phyloP scores from a whole-genome alignment of 2,888 invertebrate species.

The Athetis lepigone region DNA sequence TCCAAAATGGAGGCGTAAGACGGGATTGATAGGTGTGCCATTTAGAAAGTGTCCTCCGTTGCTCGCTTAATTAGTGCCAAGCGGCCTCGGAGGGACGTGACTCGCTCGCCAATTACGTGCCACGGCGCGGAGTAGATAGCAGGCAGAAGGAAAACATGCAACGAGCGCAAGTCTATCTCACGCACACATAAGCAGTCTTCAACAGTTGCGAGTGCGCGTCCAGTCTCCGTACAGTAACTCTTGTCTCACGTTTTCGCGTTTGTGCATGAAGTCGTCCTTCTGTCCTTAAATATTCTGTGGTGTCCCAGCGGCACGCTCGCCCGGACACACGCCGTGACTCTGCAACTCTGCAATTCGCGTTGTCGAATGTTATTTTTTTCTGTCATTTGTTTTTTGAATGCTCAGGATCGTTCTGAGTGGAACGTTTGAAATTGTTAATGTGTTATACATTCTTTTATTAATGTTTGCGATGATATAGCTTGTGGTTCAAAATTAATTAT shows the following conservation, averaged over 20 bases:
- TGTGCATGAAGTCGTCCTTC: not conserved
- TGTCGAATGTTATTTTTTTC: constrained; percentile 27
- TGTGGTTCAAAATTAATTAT: too few relatives aligned
- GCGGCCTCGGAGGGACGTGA: constrained; percentile 62
- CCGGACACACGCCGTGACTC: constrained; percentile 27
- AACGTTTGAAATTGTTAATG: constrained; percentile 21
- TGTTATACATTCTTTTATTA: constrained; percentile 5
- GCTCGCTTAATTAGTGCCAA: constrained; percentile 65
- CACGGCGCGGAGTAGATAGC: constrained; percentile 3
- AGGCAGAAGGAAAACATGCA: constrained; percentile 8
- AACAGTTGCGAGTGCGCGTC: not conserved
- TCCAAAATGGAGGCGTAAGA: constrained; percentile 69
- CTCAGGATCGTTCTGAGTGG: constrained; percentile 11
- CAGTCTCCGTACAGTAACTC: not conserved
- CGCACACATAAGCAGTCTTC: not conserved
- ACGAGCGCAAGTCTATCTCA: not conserved
- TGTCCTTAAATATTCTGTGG: not conserved
- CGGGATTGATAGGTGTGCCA: constrained; percentile 71
- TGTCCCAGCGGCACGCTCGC: not conserved
- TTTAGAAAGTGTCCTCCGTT: constrained; percentile 66
- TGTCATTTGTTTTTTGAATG: constrained; percentile 35
- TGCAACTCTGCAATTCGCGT: constrained; percentile 46
- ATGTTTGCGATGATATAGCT: not conserved
- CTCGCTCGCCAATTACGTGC: constrained; percentile 55
- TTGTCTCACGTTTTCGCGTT: not conserved